Evolutionary conservation across 2,113 vertebrate genomes (phyloP).

Genomic region (Paraplagusia blochii): DNA sequence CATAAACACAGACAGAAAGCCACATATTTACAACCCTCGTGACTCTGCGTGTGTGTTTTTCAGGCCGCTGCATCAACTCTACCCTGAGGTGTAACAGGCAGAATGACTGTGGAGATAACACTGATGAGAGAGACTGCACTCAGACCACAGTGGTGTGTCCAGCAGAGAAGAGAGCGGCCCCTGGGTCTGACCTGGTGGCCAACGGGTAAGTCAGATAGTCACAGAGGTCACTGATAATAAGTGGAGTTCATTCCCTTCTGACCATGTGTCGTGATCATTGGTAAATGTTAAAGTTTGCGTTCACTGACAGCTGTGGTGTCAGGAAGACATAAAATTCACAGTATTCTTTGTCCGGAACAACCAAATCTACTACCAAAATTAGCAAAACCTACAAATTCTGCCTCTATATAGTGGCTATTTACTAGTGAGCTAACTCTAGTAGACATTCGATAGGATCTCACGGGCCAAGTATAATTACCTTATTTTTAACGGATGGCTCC

Average conservation of each 20-base stretch:
- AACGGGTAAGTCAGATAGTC: constrained; percentile 74
- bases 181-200: constrained; percentile 79
- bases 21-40: background rate
- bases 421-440: too few relatives aligned
- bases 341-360: too few relatives aligned
- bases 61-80: constrained; percentile 86
- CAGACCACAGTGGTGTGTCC: constrained; percentile 68
- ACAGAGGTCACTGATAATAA: background rate
- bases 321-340: too few relatives aligned
- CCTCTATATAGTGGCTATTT: too few relatives aligned
- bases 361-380: too few relatives aligned
- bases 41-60: background rate
- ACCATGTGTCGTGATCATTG: too few relatives aligned
- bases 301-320: too few relatives aligned
- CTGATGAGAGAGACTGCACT: constrained; percentile 85
- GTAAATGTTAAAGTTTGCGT: too few relatives aligned
- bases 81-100: constrained; percentile 85
- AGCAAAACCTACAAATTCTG: too few relatives aligned
- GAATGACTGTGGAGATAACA: constrained; percentile 91
- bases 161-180: constrained; percentile 64
- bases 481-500: too few relatives aligned
- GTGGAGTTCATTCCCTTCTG: background rate
- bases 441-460: too few relatives aligned
- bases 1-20: background rate
- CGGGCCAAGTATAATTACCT: too few relatives aligned